Conservation (phyloP, 2,888 invertebrate genomes). For the Xanthorhoe spadicearia region DNA sequence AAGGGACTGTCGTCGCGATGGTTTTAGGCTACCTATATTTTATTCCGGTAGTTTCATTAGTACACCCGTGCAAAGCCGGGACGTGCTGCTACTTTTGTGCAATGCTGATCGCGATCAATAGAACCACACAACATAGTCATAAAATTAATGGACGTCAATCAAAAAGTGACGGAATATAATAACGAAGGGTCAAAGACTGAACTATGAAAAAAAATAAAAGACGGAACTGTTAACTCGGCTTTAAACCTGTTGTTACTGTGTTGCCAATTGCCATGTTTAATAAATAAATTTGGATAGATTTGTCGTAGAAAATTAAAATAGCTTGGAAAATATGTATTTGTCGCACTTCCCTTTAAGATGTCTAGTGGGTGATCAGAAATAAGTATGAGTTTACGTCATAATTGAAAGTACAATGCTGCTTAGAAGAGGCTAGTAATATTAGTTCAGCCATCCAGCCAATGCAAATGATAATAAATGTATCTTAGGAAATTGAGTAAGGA, state of each 20-base stretch:
- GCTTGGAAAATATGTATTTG: neutral
- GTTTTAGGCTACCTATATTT: no score
- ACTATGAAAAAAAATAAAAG: constrained; percentile 36
- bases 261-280: constrained; percentile 38
- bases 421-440: no score
- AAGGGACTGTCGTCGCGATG: no score
- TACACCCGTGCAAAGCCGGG: no score
- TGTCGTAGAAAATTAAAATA: neutral
- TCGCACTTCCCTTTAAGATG: no score
- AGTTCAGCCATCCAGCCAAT: no score
- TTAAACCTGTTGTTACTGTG: constrained; percentile 44
- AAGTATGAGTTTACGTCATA: no score
- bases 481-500: no score
- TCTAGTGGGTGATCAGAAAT: neutral
- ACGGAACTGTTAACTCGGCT: constrained; percentile 41
- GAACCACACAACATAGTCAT: neutral
- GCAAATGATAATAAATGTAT: no score
- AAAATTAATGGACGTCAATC: neutral
- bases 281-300: neutral
- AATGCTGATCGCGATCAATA: neutral
- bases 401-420: no score
- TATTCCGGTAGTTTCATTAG: no score
- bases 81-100: no score
- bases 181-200: constrained; percentile 46
- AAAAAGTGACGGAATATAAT: constrained; percentile 16